Evolutionary conservation across 2,888 invertebrate species (phyloP).

Genomic region (Meteorus colon): DNA sequence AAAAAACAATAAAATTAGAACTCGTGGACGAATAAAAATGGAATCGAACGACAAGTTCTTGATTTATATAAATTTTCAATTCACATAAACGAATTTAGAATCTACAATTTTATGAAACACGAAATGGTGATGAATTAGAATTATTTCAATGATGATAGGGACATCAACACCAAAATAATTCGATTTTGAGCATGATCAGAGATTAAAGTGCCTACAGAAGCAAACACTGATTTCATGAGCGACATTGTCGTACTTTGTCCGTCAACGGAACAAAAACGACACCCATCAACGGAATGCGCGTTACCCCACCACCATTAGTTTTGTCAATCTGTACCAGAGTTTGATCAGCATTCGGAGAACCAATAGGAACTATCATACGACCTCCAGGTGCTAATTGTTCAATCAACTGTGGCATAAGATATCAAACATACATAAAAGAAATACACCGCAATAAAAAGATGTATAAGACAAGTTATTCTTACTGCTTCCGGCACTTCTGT

Average conservation of each 20-base stretch:
- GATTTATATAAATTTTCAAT: background rate
- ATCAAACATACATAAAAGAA: background rate
- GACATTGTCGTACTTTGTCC: conserved; percentile 84
- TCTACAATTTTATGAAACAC: background rate
- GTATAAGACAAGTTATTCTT: conserved; percentile 35
- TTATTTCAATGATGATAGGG: conserved; percentile 1
- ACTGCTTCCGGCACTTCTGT: conserved; percentile 84
- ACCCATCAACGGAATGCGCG: conserved; percentile 88
- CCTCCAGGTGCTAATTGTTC: conserved; percentile 94
- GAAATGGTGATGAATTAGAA: conserved; percentile 23
- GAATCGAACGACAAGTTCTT: background rate
- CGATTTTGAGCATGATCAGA: too few relatives aligned
- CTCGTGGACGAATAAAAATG: background rate
- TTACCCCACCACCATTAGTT: conserved; percentile 83
- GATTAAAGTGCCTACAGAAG: conserved; percentile 52
- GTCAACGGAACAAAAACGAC: conserved; percentile 98
- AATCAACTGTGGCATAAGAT: conserved; percentile 75
- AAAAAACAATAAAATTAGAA: conserved; percentile 22
- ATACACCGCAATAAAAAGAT: background rate
- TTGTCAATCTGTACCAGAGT: conserved; percentile 93
- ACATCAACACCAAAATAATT: too few relatives aligned
- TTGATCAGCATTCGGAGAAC: conserved; percentile 89
- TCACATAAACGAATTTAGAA: background rate
- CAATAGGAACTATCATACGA: conserved; percentile 92
- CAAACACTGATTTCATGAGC: conserved; percentile 71